phyloP scores from a whole-genome alignment of 2,797 vertebrate species.

The Thaleichthys pacificus region DNA sequence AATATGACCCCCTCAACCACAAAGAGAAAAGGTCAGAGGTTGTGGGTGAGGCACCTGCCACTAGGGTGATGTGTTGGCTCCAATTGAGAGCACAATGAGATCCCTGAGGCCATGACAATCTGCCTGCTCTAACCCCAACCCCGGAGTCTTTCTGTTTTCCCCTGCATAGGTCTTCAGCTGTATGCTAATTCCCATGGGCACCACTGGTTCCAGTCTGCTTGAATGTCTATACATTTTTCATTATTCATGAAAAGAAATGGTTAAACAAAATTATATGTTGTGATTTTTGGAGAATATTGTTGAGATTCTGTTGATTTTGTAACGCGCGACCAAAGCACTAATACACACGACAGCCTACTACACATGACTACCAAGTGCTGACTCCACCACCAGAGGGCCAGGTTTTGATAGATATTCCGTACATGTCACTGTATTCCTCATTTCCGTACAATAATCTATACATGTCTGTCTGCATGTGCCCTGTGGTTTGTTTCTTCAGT shows the following conservation, averaged over 20 bases:
- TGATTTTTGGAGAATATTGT: neutral
- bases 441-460: neutral
- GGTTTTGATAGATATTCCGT: neutral
- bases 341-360: neutral
- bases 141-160: conserved; percentile 55
- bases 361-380: neutral
- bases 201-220: conserved; percentile 36
- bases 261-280: neutral
- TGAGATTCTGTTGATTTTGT: conserved; percentile 18
- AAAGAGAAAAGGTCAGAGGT: conserved; percentile 62
- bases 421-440: neutral
- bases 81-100: conserved; percentile 58
- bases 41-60: conserved; percentile 71
- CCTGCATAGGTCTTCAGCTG: conserved; percentile 72
- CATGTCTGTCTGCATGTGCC: neutral
- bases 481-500: too few species aligned
- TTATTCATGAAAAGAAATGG: neutral
- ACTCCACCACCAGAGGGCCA: conserved; percentile 24
- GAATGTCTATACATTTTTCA: conserved; percentile 37
- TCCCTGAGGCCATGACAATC: conserved; percentile 59
- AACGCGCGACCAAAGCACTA: neutral
- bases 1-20: conserved; percentile 57
- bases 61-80: conserved; percentile 69
- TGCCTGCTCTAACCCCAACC: conserved; percentile 47
- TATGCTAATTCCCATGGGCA: conserved; percentile 72